Evolutionary conservation across 2,888 invertebrate genomes (phyloP), one percentile per base, ranked within the genome.

Genomic region (Syritta pipiens): DNA sequence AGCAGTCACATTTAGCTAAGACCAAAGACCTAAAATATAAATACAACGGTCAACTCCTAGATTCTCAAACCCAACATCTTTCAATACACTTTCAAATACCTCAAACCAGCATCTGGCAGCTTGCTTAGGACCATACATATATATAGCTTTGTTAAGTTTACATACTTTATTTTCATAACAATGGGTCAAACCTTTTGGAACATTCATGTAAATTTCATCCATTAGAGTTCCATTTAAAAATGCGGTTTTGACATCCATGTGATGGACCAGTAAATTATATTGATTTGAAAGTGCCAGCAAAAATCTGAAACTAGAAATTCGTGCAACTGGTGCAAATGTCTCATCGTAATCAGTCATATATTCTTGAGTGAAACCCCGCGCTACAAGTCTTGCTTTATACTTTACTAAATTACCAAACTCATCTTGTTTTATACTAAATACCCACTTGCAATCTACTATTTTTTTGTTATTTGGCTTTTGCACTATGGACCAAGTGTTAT

Each of bases 31-130:
- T 32, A 26, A 26, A 26, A 26, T 26, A 26, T 26, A 26, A 26
- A 26, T 28, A 46, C 46, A 46, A 7, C 12, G 46, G 14, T 46
- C 46, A 12, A 46, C 24, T 6, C 7, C 24, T 2, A 7, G 26
- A 46, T 24, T 46, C 4, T 19, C 28, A 19, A 48, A 48, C n/a
- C 48, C 28, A 48, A 17, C n/a, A 6, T 17, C n/a, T 12, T 12
- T 44, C 12, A 44, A 20, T 12, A 12, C 12, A 12, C 24, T 10
- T 12, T 44, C 24, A 44, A 24, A 44, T 5, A 44, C 44, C 10
- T 44, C 44, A 12, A 44, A 44, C 24, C 44, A 44, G 19, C 48
- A 48, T 48, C 28, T 48, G 1, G 46, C 46, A 2, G 46, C 81
- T n/a, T n/a, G n/a, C n/a, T n/a, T n/a, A n/a, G n/a, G n/a, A n/a